Evolutionary conservation across 2,888 invertebrate genomes (phyloP).

Genomic region (Microctonus hyperodae): DNA sequence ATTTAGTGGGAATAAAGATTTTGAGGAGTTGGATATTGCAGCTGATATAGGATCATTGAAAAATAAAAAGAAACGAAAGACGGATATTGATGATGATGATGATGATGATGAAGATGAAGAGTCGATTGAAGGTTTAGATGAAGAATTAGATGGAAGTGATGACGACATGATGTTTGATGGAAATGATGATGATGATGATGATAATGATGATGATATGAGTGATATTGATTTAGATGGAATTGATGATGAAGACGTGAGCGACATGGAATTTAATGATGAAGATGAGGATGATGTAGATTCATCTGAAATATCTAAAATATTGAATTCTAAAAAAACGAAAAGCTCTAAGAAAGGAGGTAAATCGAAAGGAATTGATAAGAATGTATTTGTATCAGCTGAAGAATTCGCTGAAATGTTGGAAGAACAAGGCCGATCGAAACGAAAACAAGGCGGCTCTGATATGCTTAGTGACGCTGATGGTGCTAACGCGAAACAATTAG

Average conservation of each 20-base stretch:
- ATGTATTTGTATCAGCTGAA: constrained; percentile 83
- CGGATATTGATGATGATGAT: constrained; percentile 12
- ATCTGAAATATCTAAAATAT: constrained; percentile 44
- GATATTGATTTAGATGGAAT: constrained; percentile 64
- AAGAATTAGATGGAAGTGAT: constrained; percentile 42
- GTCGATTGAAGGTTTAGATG: constrained; percentile 19
- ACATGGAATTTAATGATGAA: constrained; percentile 58
- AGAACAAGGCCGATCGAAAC: constrained; percentile 74
- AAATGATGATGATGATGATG: constrained; percentile 38
- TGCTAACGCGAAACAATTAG: constrained; percentile 78
- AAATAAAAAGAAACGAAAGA: constrained; percentile 53
- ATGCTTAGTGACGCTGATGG: constrained; percentile 79
- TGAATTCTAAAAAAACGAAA: constrained; percentile 35
- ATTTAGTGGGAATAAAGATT: constrained; percentile 51
- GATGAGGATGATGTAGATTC: constrained; percentile 53
- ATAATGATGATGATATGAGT: constrained; percentile 47
- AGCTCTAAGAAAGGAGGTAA: constrained; percentile 33
- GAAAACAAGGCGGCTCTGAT: constrained; percentile 71
- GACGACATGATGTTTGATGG: constrained; percentile 31
- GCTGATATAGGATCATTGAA: constrained; percentile 60
- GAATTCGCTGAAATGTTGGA: constrained; percentile 89
- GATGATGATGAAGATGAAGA: constrained; percentile 40
- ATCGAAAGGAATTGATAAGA: constrained; percentile 44
- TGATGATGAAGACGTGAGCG: constrained; percentile 58
- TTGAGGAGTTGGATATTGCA: constrained; percentile 69